Percentiles rank a stretch among this genome's conserved stretches.
Evolutionary conservation across 2,888 invertebrate species (phyloP).

Genomic region (Operophtera brumata): DNA sequence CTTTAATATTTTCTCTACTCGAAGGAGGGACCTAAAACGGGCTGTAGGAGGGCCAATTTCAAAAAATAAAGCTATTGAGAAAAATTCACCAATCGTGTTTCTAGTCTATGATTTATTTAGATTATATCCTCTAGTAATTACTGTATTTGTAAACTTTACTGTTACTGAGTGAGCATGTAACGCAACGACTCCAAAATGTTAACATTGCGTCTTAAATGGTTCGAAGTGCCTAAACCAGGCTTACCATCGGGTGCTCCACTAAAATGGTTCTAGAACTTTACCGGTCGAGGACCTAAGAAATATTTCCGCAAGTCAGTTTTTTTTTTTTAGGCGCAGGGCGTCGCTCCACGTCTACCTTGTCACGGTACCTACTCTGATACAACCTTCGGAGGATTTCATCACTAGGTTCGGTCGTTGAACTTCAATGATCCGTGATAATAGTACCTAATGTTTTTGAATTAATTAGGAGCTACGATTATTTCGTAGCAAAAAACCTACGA

Average conservation of each 20-base stretch:
- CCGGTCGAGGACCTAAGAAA: constrained; percentile 53
- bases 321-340: constrained; percentile 55
- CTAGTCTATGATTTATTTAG: no score
- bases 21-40: no score
- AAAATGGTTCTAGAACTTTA: constrained; percentile 43
- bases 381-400: constrained; percentile 69
- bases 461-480: constrained; percentile 21
- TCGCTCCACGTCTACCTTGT: no score
- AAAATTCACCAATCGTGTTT: no score
- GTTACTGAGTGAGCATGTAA: no score
- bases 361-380: constrained; percentile 48
- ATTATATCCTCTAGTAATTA: no score
- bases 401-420: constrained; percentile 64
- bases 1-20: no score
- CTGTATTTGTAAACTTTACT: no score
- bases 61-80: no score
- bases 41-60: no score
- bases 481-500: constrained; percentile 8
- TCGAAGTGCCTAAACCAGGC: constrained; percentile 19
- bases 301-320: constrained; percentile 52
- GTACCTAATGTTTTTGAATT: constrained; percentile 15
- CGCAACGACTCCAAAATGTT: no score
- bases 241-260: constrained; percentile 13
- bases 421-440: constrained; percentile 43
- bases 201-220: no score